These are phyloP conservation scores for Trypoxylon attenuatum DNA, from an alignment of 2,888 invertebrate genomes.

Conservation along the genomic window DNA sequence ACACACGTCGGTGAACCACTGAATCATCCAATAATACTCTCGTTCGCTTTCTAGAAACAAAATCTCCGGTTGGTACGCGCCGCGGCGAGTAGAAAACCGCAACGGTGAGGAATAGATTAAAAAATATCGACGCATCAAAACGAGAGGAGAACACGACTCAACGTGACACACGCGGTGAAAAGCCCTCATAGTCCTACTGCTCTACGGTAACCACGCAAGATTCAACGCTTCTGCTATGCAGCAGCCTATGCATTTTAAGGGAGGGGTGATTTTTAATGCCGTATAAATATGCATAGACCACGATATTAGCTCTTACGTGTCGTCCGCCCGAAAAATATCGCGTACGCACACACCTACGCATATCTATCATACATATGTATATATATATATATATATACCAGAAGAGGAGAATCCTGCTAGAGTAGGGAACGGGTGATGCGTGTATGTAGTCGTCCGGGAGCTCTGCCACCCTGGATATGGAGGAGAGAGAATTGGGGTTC, in stretches of 20 bases:
- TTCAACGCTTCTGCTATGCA: constrained; percentile 63
- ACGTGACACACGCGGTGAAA: too few species aligned
- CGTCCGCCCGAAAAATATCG: constrained; percentile 65
- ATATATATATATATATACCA: neutral
- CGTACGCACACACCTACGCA: constrained; percentile 30
- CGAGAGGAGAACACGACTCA: too few species aligned
- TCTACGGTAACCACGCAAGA: too few species aligned
- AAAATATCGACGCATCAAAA: too few species aligned
- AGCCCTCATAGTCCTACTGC: too few species aligned
- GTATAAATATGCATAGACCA: constrained; percentile 74
- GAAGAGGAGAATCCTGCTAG: constrained; percentile 5
- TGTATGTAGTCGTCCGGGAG: constrained; percentile 13
- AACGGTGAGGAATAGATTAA: too few species aligned
- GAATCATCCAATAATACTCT: too few species aligned
- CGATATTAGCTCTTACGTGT: constrained; percentile 73
- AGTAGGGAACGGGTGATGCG: constrained; percentile 28
- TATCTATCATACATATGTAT: neutral
- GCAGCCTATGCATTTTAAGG: constrained; percentile 69
- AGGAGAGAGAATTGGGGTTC: constrained; percentile 56
- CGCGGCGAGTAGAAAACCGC: too few species aligned
- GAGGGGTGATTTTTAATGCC: constrained; percentile 73
- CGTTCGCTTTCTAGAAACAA: too few species aligned
- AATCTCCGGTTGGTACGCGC: too few species aligned
- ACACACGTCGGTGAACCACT: too few species aligned
- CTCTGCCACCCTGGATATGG: constrained; percentile 31